phyloP scores from a whole-genome alignment of 2,113 vertebrate genomes.

The Rhea pennata region DNA sequence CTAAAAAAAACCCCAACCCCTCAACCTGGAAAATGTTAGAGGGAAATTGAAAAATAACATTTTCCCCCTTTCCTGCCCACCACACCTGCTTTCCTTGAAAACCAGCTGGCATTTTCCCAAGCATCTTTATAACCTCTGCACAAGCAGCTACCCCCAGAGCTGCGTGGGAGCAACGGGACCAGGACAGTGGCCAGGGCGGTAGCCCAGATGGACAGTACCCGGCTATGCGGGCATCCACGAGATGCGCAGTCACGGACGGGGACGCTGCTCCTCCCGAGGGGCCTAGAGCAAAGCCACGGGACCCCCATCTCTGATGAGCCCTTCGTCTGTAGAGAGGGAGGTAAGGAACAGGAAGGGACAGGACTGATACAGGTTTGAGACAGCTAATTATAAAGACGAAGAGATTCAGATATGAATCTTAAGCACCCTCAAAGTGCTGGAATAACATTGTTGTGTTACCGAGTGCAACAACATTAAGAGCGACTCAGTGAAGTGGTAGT shows the following conservation, averaged over 20 bases:
- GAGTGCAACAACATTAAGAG: background rate
- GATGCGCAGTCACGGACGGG: rapidly evolving
- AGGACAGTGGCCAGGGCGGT: too few species aligned
- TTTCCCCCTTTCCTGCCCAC: background rate
- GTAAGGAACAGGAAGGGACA: background rate
- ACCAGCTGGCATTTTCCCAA: background rate
- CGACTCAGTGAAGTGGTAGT: rapidly evolving
- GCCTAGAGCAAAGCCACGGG: rapidly evolving
- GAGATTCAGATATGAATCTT: background rate
- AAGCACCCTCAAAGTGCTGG: background rate
- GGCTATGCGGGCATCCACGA: background rate
- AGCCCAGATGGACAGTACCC: too few species aligned
- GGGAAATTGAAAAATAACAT: conserved; percentile 49
- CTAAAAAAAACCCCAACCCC: background rate
- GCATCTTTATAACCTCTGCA: background rate
- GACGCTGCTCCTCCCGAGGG: background rate
- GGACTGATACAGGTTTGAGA: background rate
- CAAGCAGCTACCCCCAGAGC: background rate
- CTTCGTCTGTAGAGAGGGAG: background rate
- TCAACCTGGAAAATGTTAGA: background rate
- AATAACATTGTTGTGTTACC: background rate
- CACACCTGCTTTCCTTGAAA: background rate
- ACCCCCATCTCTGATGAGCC: background rate
- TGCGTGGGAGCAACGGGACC: rapidly evolving
- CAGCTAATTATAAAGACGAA: background rate